A percentile compares a stretch with the other conserved stretches of the same genome.
phyloP scores from a whole-genome alignment of 2,113 vertebrate genomes.

The Oplegnathus fasciatus region DNA sequence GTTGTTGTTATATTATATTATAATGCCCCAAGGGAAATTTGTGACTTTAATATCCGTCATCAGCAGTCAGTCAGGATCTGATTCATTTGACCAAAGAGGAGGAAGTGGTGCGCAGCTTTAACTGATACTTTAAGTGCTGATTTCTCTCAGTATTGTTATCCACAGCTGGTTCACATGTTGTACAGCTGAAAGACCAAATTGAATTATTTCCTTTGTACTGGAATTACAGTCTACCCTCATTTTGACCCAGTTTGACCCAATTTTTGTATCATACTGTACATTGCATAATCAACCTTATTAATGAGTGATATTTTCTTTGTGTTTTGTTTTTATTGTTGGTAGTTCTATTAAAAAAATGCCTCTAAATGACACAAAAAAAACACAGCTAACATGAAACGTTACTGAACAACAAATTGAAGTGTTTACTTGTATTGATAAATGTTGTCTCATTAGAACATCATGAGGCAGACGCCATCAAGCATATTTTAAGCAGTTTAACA shows the following conservation, averaged over 20 bases:
- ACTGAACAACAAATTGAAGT: not conserved
- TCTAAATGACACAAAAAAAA: not conserved
- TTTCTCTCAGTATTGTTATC: not conserved
- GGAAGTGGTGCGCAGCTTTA: slow-evolving; percentile 7
- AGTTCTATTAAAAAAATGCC: not conserved
- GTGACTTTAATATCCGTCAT: slow-evolving; percentile 20
- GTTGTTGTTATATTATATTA: no score
- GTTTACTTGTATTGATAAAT: not conserved
- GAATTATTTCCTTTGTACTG: not conserved
- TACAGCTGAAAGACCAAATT: not conserved
- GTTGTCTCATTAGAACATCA: not conserved
- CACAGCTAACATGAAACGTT: not conserved
- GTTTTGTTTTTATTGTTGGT: not conserved
- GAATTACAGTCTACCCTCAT: not conserved
- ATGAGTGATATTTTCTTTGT: not conserved
- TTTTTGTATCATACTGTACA: not conserved
- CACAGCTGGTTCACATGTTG: slow-evolving; percentile 7
- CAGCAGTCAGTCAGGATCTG: slow-evolving; percentile 21
- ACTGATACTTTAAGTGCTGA: slow-evolving; percentile 13
- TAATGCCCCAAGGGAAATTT: no score
- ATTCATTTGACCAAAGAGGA: slow-evolving; percentile 15
- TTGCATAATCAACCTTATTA: not conserved
- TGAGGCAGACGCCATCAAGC: not conserved
- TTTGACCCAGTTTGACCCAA: no score
- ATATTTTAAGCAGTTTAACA: slow-evolving; percentile 26